Percentiles rank a stretch among this genome's conserved stretches.
These are phyloP conservation scores for Agrypnia vestita DNA, from an alignment of 1,140 invertebrate genomes.

Conservation along the genomic window DNA sequence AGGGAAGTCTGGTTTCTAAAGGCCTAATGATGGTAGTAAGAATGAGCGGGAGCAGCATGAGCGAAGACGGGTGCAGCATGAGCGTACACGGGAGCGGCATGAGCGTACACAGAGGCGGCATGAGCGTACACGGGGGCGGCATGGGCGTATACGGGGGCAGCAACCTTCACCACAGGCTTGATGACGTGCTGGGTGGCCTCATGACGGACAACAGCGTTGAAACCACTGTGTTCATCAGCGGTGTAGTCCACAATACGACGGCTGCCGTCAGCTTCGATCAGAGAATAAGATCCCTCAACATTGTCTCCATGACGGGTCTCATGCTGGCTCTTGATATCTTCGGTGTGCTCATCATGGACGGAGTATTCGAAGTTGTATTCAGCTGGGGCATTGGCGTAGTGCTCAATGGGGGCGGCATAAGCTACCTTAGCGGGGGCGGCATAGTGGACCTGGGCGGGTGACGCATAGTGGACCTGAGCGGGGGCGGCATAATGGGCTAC, in stretches of 20 bases:
- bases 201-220: constrained; percentile 78
- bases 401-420: constrained; percentile 58
- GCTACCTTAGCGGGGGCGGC: constrained; percentile 25
- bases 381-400: constrained; percentile 62
- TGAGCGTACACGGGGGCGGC: too few species aligned
- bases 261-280: constrained; percentile 79
- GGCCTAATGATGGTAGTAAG: constrained; percentile 50
- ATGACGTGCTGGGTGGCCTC: constrained; percentile 68
- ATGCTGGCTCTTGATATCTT: constrained; percentile 76
- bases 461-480: constrained; percentile 9
- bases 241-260: constrained; percentile 82
- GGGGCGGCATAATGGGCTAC: constrained; percentile 59
- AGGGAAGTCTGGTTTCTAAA: constrained; percentile 41
- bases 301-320: constrained; percentile 75
- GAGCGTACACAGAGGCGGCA: too few species aligned
- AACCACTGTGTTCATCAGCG: constrained; percentile 81
- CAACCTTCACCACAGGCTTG: constrained; percentile 63
- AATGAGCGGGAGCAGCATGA: constrained; percentile 47
- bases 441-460: neutral
- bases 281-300: constrained; percentile 75
- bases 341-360: constrained; percentile 73
- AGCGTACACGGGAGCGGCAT: constrained; percentile 47
- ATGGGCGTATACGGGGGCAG: constrained; percentile 36
- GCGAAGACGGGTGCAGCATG: constrained; percentile 64
- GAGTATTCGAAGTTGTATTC: constrained; percentile 68